Percentiles rank a stretch among this genome's conserved stretches.
phyloP scores from a whole-genome alignment of 2,888 invertebrate species.

The Proisotoma minuta region DNA sequence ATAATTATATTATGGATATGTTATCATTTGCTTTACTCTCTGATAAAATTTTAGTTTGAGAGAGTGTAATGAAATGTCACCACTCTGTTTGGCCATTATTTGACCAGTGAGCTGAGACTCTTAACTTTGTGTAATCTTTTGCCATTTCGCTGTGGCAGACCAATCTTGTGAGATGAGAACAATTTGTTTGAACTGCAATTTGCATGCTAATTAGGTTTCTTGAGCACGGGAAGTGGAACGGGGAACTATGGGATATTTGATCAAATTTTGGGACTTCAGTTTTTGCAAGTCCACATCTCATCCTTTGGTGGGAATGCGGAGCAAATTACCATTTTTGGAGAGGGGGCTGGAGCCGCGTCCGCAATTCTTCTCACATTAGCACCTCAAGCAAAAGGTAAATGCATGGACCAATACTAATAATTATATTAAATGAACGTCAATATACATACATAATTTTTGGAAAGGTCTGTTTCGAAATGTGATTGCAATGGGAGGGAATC shows the following conservation, averaged over 20 bases:
- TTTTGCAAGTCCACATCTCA: constrained; percentile 45
- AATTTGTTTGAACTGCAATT: constrained; percentile 33
- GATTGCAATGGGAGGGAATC: constrained; percentile 46
- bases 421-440: no score
- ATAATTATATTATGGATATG: no score
- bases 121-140: not conserved
- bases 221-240: constrained; percentile 42
- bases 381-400: constrained; percentile 44
- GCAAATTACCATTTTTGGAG: constrained; percentile 41
- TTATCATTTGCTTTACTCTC: no score
- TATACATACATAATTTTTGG: not conserved
- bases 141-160: not conserved
- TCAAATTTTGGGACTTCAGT: constrained; percentile 45
- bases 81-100: no score
- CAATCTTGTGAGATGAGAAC: constrained; percentile 11
- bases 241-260: constrained; percentile 48
- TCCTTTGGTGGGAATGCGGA: constrained; percentile 45
- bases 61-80: no score
- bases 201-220: constrained; percentile 44
- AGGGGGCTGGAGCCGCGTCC: constrained; percentile 45
- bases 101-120: not conserved
- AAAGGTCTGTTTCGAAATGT: constrained; percentile 47
- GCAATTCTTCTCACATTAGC: constrained; percentile 46
- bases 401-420: not conserved
- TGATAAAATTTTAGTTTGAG: no score